Evolutionary conservation across 2,113 vertebrate species (phyloP), one percentile per base, ranked within the genome.

Genomic region (Menidia beryllina): DNA sequence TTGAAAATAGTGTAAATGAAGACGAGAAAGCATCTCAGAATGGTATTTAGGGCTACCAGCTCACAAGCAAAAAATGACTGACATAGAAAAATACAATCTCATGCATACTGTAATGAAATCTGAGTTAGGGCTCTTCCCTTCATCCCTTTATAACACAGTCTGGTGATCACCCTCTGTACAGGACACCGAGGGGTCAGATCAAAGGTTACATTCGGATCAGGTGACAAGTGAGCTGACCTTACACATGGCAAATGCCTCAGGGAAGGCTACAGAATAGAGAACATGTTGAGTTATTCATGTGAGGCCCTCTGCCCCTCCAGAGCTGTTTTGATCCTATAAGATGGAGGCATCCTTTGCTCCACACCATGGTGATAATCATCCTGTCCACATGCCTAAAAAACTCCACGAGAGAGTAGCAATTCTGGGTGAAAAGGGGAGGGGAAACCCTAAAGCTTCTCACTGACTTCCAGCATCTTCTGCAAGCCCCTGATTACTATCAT

Each of bases 401-500:
- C 81, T 71, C 79, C 73, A 83, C 68, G 62, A 79, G 61, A 91
- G 60, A 79, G 54, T 58, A 87, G 77, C 90, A 91, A 93, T 93
- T 93, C 79, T 70, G 69, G 81, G 72, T 76, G 57, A 83, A 65
- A 75, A 79, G 81, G 78, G 88, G 86, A 69, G 90, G 85, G n/a
- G 45, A 66, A 69, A 78, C 70, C 62, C 54, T 26, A 62, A 34
- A 66, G 76, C 73, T 66, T 83, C 79, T 77, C 56, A 54, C 75
- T 74, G 79, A 66, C 72, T 74, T 72, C 75, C 72, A 30, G 69
- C 64, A 59, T 87, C 79, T 81, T 60, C 59, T 52, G 57, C 27
- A 66, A 83, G 77, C 73, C 80, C 73, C 86, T 88, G 88, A 92
- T 91, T 89, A 92, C 78, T 64, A 69, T 91, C 79, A 86, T 88